Evolutionary conservation across 2,797 vertebrate genomes (phyloP).

Genomic region (Anolis apletophallus): DNA sequence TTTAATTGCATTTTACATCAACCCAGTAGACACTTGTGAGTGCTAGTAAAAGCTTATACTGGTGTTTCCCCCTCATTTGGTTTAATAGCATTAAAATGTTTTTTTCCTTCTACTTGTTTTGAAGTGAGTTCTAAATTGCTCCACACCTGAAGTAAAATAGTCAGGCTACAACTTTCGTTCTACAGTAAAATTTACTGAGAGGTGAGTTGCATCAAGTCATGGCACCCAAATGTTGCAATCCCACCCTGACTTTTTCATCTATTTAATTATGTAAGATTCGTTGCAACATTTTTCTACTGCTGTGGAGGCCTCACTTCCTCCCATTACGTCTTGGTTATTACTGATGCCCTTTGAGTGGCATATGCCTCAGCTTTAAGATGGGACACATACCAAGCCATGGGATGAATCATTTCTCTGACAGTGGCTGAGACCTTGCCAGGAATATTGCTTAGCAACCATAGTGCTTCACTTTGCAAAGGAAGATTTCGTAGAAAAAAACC

Average conservation of each 20-base stretch:
- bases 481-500: constrained; percentile 11
- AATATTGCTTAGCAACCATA: constrained; percentile 50
- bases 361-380: constrained; percentile 6
- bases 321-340: constrained; percentile 45
- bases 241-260: constrained; percentile 7
- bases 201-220: neutral
- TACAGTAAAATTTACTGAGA: constrained; percentile 30
- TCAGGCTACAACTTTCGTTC: constrained; percentile 1
- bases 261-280: constrained; percentile 49
- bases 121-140: constrained; percentile 16
- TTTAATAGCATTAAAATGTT: constrained; percentile 56
- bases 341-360: constrained; percentile 27
- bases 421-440: constrained; percentile 35
- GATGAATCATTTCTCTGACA: constrained; percentile 38
- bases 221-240: constrained; percentile 22
- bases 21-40: constrained; percentile 42
- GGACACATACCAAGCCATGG: constrained; percentile 19
- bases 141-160: neutral
- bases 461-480: constrained; percentile 44
- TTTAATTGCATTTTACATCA: constrained; percentile 62
- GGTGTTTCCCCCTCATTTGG: constrained; percentile 35
- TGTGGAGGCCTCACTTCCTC: constrained; percentile 56
- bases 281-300: constrained; percentile 41
- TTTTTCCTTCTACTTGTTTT: constrained; percentile 30
- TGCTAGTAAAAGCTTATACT: constrained; percentile 49